Evolutionary conservation across 2,888 invertebrate species (phyloP), one percentile per base, ranked within the genome.

Genomic region (Oxycera nigricornis): DNA sequence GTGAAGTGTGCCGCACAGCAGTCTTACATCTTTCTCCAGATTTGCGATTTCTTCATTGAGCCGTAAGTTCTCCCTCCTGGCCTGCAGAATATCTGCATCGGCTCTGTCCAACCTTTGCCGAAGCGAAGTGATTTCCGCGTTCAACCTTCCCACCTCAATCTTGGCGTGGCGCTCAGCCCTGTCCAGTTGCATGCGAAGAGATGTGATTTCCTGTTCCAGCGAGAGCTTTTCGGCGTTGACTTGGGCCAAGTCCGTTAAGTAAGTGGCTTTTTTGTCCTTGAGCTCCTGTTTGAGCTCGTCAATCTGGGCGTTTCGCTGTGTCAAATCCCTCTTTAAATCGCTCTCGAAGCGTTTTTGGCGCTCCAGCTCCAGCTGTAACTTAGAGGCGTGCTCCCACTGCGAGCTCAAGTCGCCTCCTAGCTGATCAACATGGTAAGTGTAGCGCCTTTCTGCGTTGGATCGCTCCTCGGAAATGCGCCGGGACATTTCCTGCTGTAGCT

Each of bases 251-350:
- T 94, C 94, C 0, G 92, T 92, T 82, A 94, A 91, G 57, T 94
- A 88, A 35, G 89, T 90, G 6, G 82, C 80, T 0, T 85, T 91
- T 86, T 94, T 94, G 77, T 89, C 90, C 79, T 92, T 92, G 75
- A 94, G 86, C 79, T 94, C 94, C 86, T 92, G 91, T 81, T 92
- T 92, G 2, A 94, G 83, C 78, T 94, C 94, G 39, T 94, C 94
- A 65, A 94, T 90, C 74, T 91, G 90, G 0, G 91, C 87, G 78
- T 90, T 91, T 80, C 92, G 92, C 85, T 92, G 92, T 0, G 91
- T 88, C 17, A 94, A 82, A 77, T 94, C 94, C n/a, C 94, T 87
- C 77, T 92, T 90, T 55, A 93, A 82, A 78, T 94, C 94, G 1
- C 89, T 87, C 79, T 94, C 92, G 77, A 92, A 90, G 9, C 94